Conservation (phyloP, 1,140 invertebrate species). For the Cydia fagiglandana region DNA sequence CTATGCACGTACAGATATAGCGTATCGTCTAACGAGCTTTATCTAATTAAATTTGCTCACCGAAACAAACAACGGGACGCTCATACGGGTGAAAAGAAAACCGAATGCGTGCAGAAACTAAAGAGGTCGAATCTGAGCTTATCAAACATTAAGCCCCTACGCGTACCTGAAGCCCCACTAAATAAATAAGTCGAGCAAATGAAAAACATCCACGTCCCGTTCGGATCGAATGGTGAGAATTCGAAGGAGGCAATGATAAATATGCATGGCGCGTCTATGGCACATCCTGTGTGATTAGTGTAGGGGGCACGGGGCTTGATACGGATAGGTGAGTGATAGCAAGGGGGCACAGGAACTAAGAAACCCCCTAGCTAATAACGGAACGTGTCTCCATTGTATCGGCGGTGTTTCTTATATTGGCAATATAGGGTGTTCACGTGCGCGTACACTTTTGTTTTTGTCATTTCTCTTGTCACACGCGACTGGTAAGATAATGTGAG, state of each 20-base stretch:
- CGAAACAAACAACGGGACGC: conserved; percentile 54
- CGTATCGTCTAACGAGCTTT: conserved; percentile 34
- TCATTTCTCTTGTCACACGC: conserved; percentile 46
- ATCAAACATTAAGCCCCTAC: conserved; percentile 73
- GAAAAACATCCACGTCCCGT: conserved; percentile 72
- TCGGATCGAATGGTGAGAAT: conserved; percentile 69
- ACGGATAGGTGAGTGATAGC: conserved; percentile 76
- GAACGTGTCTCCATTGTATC: conserved; percentile 71
- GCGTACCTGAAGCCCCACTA: conserved; percentile 63
- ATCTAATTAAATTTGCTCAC: conserved; percentile 53
- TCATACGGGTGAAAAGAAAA: conserved; percentile 41
- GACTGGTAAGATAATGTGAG: conserved; percentile 34
- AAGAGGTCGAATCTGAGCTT: conserved; percentile 65
- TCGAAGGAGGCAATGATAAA: conserved; percentile 70
- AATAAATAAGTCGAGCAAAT: conserved; percentile 74
- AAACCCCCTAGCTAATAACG: conserved; percentile 72
- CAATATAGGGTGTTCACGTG: conserved; percentile 73
- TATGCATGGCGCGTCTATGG: conserved; percentile 77
- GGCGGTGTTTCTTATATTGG: conserved; percentile 75
- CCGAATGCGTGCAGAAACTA: conserved; percentile 63
- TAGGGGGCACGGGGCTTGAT: conserved; percentile 53
- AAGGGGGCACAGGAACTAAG: conserved; percentile 64
- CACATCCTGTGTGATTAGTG: conserved; percentile 78
- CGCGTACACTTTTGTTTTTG: conserved; percentile 69
- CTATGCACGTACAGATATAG: conserved; percentile 9